These are phyloP conservation scores for Henricia sp. DNA, from an alignment of 53 echinoderm and acorn worm genomes.

Conservation along the genomic window DNA sequence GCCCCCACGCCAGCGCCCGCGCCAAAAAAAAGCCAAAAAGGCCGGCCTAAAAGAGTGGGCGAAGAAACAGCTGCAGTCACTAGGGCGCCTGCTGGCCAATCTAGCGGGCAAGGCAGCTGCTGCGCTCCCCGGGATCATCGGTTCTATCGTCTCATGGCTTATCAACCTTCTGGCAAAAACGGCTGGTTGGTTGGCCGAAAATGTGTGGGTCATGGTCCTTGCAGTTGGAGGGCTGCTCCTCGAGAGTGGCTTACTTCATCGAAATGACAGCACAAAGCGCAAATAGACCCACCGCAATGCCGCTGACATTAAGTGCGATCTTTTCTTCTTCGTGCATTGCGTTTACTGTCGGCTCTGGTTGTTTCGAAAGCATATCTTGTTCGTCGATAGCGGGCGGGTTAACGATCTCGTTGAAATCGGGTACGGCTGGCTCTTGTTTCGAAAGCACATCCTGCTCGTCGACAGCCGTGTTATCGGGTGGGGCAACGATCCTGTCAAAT, in stretches of 20 bases:
- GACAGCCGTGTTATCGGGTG: background rate
- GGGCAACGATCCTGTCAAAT: background rate
- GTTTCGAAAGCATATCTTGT: too few relatives aligned
- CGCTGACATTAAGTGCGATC: background rate
- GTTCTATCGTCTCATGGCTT: background rate
- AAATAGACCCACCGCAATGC: background rate
- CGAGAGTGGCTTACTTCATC: background rate
- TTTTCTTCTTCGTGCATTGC: background rate
- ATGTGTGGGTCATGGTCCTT: conserved; percentile 1
- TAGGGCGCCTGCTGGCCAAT: conserved; percentile 8
- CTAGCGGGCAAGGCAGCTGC: conserved; percentile 29
- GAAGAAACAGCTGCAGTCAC: conserved; percentile 15
- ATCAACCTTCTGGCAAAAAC: background rate
- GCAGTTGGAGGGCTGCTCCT: conserved; percentile 6
- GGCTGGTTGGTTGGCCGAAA: conserved; percentile 7
- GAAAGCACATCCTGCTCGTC: too few relatives aligned
- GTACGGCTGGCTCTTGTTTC: too few relatives aligned
- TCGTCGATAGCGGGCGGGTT: too few relatives aligned
- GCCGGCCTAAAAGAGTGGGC: conserved; percentile 22
- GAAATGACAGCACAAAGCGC: background rate
- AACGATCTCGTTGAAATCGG: background rate
- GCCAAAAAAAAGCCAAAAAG: background rate
- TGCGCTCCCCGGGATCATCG: conserved; percentile 16
- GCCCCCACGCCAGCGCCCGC: background rate
- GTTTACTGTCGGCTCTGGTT: too few relatives aligned